Evolutionary conservation across 1,140 invertebrate genomes (phyloP).

Genomic region (Lasaia peninsularis): DNA sequence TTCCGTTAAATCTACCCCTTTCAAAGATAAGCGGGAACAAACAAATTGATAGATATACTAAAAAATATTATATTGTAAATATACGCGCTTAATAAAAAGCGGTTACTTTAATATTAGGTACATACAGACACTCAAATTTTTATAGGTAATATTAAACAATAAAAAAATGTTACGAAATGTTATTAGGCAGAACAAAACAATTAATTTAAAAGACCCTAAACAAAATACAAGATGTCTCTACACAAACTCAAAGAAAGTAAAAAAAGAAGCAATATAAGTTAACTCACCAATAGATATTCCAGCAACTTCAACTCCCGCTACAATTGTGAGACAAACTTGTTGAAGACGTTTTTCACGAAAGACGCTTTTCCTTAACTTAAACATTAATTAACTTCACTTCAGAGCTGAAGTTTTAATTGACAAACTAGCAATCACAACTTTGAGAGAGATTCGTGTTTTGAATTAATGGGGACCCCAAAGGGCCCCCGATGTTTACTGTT

Average conservation of each 20-base stretch:
- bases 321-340: conserved; percentile 32
- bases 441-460: conserved; percentile 30
- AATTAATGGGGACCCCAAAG: conserved; percentile 39
- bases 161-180: no score
- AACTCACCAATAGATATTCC: conserved; percentile 43
- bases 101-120: no score
- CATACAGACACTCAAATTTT: no score
- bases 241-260: conserved; percentile 23
- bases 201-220: conserved; percentile 4
- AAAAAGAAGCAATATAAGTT: conserved; percentile 37
- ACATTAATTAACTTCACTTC: conserved; percentile 53
- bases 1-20: no score
- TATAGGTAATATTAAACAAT: no score
- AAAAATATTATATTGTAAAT: no score
- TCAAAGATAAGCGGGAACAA: no score
- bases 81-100: no score
- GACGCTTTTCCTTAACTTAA: conserved; percentile 39
- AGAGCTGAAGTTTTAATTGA: conserved; percentile 48
- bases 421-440: conserved; percentile 42
- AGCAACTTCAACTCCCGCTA: conserved; percentile 27
- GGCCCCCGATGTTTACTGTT: conserved; percentile 55
- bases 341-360: conserved; percentile 40
- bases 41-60: no score
- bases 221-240: background rate
- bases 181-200: background rate